Base-by-base conservation (phyloP, 2,888 invertebrate genomes). In the Eupithecia subfuscata region DNA sequence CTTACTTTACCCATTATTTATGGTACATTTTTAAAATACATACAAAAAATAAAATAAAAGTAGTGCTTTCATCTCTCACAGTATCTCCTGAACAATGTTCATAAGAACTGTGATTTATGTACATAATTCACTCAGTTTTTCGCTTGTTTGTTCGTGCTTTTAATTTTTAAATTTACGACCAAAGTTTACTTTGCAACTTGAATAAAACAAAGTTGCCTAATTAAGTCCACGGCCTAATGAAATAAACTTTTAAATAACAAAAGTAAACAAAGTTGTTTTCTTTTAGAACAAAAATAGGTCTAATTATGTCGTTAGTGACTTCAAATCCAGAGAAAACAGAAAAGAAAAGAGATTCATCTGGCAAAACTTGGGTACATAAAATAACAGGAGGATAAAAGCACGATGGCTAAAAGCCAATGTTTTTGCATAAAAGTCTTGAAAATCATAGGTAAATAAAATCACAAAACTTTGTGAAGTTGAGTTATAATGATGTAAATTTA, bases 131-230 rank as follows among this genome's bases (percentile, higher is more conserved):
- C 60, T 48, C 30, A 69, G 40, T 73, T 73, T 72, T 73, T 63
- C 25, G 60, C 73, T 76, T 76, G 43, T 70, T 69, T 72, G 63
- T 69, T 72, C 70, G 65, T 63, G 67, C 71, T 71, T 74, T 74
- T 71, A 74, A 77, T 77, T 77, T 60, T 72, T 67, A 48, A 77
- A 77, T 77, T 77, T 73, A 73, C 75, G 75, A 70, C 37, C 73
- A n/a, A 73, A 76, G 63, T 76, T 76, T 73, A 73, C 71, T 73
- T 73, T 71, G 68, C 37, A 73, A 75, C 75, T 75, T 72, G 65
- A 73, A 76, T 76, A 73, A 70, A 76, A 73, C 73, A 70, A 73
- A 73, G 71, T 71, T 48, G 52, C 64, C 63, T 73, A 76, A 76
- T 73, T 76, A 76, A 73, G 71, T 76, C 64, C 52, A 64, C 71